These are phyloP conservation scores for Pipa parva DNA, from an alignment of 2,113 vertebrate species.

Conservation along the genomic window DNA sequence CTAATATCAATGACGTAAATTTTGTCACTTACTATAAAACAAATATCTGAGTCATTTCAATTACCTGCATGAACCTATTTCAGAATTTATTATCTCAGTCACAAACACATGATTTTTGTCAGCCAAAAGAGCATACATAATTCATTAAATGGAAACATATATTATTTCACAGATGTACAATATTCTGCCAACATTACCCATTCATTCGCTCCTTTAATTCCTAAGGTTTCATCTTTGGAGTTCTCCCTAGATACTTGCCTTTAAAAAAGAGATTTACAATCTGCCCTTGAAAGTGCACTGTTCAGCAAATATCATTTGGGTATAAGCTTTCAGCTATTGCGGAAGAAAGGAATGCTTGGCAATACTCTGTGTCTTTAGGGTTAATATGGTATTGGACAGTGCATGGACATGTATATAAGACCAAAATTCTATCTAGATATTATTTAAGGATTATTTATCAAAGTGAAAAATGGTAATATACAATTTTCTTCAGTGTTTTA, in stretches of 20 bases:
- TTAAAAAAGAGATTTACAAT: constrained; percentile 34
- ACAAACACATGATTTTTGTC: constrained; percentile 10
- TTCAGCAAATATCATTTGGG: constrained; percentile 22
- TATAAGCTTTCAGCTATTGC: constrained; percentile 16
- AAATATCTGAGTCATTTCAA: constrained; percentile 11
- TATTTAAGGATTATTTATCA: too few species aligned
- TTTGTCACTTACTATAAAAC: constrained; percentile 5
- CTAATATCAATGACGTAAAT: constrained; percentile 19
- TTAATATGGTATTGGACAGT: too few species aligned
- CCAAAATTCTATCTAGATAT: too few species aligned
- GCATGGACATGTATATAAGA: too few species aligned
- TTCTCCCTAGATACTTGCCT: constrained; percentile 30
- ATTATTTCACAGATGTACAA: constrained; percentile 36
- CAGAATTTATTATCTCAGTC: constrained; percentile 19
- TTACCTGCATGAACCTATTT: constrained; percentile 14
- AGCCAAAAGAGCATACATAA: constrained; percentile 26
- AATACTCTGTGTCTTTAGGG: background rate
- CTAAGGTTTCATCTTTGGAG: constrained; percentile 19
- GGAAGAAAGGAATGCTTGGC: background rate
- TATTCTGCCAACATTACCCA: constrained; percentile 32
- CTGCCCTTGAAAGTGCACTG: constrained; percentile 27
- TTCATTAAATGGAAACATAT: constrained; percentile 41
- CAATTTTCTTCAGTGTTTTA: too few species aligned
- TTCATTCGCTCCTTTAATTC: constrained; percentile 31
- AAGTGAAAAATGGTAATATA: too few species aligned